Conservation (phyloP, 2,888 invertebrate species). For the Bombylius major region DNA sequence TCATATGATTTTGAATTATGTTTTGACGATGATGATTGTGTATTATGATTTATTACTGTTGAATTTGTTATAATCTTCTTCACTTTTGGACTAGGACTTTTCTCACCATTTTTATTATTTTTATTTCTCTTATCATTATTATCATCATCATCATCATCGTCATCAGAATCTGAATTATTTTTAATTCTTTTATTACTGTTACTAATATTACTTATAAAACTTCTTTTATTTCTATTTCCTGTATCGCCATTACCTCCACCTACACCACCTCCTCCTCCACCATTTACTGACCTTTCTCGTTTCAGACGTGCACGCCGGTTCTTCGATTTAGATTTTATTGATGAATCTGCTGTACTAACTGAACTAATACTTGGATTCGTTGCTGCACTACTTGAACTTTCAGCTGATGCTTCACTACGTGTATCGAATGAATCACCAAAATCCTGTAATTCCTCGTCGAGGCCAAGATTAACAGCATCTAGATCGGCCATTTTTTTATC, state of each 20-base stretch:
- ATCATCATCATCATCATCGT: slow-evolving; percentile 1
- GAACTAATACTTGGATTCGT: slow-evolving; percentile 67
- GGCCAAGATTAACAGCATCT: slow-evolving; percentile 51
- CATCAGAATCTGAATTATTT: background rate
- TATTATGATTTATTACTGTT: slow-evolving; percentile 22
- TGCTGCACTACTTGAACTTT: slow-evolving; percentile 55
- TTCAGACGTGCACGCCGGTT: slow-evolving; percentile 44
- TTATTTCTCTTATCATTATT: slow-evolving; percentile 26
- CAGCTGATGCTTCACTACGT: slow-evolving; percentile 76
- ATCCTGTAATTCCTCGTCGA: slow-evolving; percentile 63
- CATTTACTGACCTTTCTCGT: slow-evolving; percentile 30
- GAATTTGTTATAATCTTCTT: slow-evolving; percentile 29
- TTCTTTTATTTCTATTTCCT: slow-evolving; percentile 8
- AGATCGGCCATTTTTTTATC: slow-evolving; percentile 32
- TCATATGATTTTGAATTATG: slow-evolving; percentile 56
- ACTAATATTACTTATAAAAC: slow-evolving; percentile 6
- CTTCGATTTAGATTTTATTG: background rate
- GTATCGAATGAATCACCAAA: slow-evolving; percentile 59
- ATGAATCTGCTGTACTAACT: slow-evolving; percentile 45
- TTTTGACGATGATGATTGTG: slow-evolving; percentile 12
- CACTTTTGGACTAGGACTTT: slow-evolving; percentile 19
- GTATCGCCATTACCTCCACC: slow-evolving; percentile 9
- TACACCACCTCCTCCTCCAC: background rate
- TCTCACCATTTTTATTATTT: slow-evolving; percentile 15
- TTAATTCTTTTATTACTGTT: slow-evolving; percentile 8